A percentile compares a stretch with the other conserved stretches of the same genome.
Evolutionary conservation across 2,888 invertebrate species (phyloP).

Genomic region (Cheiracanthium punctorium): DNA sequence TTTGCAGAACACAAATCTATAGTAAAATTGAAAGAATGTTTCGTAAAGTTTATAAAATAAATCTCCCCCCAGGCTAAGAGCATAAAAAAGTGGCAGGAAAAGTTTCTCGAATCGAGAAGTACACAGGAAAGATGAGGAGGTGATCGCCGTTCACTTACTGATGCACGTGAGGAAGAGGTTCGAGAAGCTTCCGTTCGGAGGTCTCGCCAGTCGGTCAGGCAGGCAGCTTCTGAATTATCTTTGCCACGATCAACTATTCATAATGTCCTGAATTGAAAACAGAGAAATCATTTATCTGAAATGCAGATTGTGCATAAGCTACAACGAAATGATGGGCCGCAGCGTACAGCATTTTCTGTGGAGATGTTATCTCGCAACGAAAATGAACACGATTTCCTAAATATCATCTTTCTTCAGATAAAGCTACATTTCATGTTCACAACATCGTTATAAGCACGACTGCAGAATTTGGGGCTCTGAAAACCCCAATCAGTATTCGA

Average conservation of each 20-base stretch:
- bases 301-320: slow-evolving; percentile 7
- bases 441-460: no score
- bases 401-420: no score
- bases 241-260: slow-evolving; percentile 13
- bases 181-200: no score
- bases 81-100: background rate
- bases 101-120: background rate
- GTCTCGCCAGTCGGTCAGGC: background rate
- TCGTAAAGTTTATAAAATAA: slow-evolving; percentile 8
- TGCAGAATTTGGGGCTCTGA: no score
- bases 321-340: background rate
- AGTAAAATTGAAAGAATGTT: background rate
- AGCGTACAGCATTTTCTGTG: no score
- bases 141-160: background rate
- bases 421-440: no score
- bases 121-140: background rate
- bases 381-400: no score
- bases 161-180: background rate
- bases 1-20: slow-evolving; percentile 9
- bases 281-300: background rate
- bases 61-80: background rate
- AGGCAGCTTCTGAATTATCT: background rate
- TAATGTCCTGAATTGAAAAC: slow-evolving; percentile 21
- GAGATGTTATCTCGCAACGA: no score
- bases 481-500: background rate